These are phyloP conservation scores for Stegana nigrithorax DNA, from an alignment of 2,888 invertebrate species.

Conservation along the genomic window DNA sequence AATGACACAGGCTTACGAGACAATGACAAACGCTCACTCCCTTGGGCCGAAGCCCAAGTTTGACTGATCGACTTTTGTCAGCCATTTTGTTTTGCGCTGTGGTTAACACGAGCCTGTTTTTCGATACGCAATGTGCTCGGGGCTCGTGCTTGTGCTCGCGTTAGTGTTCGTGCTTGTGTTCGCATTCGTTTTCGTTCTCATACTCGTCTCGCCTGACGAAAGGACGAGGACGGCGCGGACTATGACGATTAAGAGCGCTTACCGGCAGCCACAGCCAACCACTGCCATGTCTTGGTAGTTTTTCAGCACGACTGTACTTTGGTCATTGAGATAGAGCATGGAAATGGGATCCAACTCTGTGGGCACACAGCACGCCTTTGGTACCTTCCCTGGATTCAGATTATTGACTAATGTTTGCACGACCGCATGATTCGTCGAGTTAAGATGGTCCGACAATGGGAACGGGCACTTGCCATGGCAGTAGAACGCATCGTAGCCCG, in stretches of 20 bases:
- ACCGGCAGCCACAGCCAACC: slow-evolving; percentile 97
- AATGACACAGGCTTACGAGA: too few relatives aligned
- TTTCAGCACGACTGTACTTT: slow-evolving; percentile 95
- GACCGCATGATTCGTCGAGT: slow-evolving; percentile 98
- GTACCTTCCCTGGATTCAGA: slow-evolving; percentile 89
- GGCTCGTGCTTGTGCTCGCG: slow-evolving; percentile 6
- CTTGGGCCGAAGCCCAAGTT: too few relatives aligned
- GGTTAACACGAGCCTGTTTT: neutral
- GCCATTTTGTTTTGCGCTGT: neutral
- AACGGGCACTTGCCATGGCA: slow-evolving; percentile 96
- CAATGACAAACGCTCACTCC: too few relatives aligned
- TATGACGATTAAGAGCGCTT: slow-evolving; percentile 42
- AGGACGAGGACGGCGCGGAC: neutral
- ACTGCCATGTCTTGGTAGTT: slow-evolving; percentile 99
- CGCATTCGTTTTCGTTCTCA: slow-evolving; percentile 16
- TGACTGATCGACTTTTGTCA: too few relatives aligned
- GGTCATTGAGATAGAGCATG: slow-evolving; percentile 95
- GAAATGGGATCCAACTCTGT: slow-evolving; percentile 94
- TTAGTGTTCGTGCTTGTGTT: neutral
- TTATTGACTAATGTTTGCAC: slow-evolving; percentile 97
- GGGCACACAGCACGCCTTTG: slow-evolving; percentile 97
- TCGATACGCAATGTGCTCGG: too few relatives aligned
- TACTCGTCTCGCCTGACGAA: neutral
- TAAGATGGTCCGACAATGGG: slow-evolving; percentile 92
- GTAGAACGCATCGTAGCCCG: slow-evolving; percentile 95